phyloP scores from a whole-genome alignment of 2,888 invertebrate species.

The Melanchra persicariae region DNA sequence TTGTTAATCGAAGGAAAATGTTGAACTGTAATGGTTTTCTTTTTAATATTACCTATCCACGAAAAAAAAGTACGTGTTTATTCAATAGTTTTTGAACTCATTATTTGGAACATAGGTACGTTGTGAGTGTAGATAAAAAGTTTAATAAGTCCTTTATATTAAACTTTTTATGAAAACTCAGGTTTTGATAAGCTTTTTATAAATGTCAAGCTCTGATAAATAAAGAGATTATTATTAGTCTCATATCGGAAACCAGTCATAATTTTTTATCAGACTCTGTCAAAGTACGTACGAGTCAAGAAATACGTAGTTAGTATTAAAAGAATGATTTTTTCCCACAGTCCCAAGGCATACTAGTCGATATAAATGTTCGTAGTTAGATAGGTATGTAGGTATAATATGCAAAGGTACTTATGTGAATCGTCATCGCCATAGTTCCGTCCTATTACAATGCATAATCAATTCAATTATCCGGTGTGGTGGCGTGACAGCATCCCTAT shows the following conservation, averaged over 20 bases:
- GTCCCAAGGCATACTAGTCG: constrained; percentile 63
- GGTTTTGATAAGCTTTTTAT: background rate
- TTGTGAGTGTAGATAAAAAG: no score
- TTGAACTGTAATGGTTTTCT: no score
- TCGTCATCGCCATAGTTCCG: constrained; percentile 63
- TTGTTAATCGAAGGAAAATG: no score
- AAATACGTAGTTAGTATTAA: constrained; percentile 42
- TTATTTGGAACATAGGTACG: no score
- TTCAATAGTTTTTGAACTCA: no score
- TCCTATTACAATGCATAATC: constrained; percentile 70
- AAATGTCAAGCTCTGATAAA: constrained; percentile 15
- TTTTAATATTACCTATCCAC: no score
- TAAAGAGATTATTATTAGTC: constrained; percentile 3
- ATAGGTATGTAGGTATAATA: constrained; percentile 31
- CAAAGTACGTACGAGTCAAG: constrained; percentile 23
- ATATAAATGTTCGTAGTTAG: constrained; percentile 49
- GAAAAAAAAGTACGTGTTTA: no score
- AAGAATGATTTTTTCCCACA: constrained; percentile 60
- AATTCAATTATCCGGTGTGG: constrained; percentile 68
- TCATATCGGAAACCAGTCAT: constrained; percentile 29
- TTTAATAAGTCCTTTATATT: no score
- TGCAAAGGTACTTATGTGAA: constrained; percentile 33
- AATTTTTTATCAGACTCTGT: constrained; percentile 41
- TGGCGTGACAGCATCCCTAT: constrained; percentile 65
- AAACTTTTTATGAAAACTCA: no score